A percentile compares a stretch with the other conserved stretches of the same genome.
Evolutionary conservation across 2,797 vertebrate genomes (phyloP).

Genomic region (Molossus molossus): DNA sequence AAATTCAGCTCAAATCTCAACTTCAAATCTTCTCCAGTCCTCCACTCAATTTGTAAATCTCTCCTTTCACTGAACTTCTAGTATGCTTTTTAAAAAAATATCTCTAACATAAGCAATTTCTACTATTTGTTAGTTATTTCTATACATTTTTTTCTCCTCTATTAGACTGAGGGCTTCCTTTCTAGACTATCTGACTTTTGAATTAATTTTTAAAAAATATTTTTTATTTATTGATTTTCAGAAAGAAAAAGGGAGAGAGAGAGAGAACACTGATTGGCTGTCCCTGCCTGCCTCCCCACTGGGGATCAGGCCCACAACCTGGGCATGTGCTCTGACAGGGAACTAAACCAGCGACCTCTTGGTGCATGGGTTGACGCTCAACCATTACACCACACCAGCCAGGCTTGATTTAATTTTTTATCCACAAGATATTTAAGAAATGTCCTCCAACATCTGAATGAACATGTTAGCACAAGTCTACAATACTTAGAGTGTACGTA

Average conservation of each 20-base stretch:
- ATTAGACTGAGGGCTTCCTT: not conserved
- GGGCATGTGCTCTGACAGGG: no score
- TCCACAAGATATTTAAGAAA: conserved; percentile 1
- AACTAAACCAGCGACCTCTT: no score
- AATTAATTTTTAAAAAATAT: no score
- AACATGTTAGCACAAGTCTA: conserved; percentile 31
- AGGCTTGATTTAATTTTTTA: conserved; percentile 51
- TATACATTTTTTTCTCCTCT: conserved; percentile 8
- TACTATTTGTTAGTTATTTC: conserved; percentile 26
- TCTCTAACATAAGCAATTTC: conserved; percentile 1
- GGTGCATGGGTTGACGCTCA: no score
- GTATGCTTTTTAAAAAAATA: not conserved
- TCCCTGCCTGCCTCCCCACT: no score
- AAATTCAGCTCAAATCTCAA: conserved; percentile 63
- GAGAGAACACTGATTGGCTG: no score
- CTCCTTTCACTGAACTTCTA: conserved; percentile 35
- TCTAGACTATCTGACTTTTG: conserved; percentile 13
- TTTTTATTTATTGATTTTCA: no score
- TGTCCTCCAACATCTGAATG: conserved; percentile 3
- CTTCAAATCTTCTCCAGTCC: conserved; percentile 31
- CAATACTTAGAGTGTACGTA: not conserved
- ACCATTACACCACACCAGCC: no score
- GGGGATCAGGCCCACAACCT: no score
- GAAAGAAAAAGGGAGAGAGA: no score
- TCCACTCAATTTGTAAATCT: conserved; percentile 36